A percentile compares a stretch with the other conserved stretches of the same genome.
Conservation (phyloP, 2,113 vertebrate genomes). For the Podocnemis expansa region DNA sequence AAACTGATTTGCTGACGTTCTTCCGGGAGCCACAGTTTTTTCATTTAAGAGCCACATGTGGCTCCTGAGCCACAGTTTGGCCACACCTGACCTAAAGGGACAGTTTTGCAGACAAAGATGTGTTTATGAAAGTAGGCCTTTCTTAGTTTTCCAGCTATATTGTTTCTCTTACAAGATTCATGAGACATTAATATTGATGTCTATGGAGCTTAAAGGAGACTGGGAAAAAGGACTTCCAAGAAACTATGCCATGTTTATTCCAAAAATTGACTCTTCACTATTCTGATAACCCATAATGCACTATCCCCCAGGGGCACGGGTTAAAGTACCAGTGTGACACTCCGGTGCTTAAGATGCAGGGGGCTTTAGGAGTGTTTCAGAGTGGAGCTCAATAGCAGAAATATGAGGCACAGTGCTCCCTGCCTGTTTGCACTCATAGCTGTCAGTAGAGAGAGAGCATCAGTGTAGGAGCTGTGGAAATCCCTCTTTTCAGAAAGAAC, state of each 20-base stretch:
- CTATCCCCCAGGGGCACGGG: neutral
- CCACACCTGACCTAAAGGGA: too few relatives aligned
- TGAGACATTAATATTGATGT: neutral
- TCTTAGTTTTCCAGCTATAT: neutral
- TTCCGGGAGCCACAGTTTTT: too few relatives aligned
- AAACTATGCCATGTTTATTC: neutral
- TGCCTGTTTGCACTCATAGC: neutral
- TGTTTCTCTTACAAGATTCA: neutral
- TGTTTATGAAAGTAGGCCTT: neutral
- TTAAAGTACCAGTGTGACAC: neutral
- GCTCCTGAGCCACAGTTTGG: too few relatives aligned
- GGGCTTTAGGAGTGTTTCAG: neutral
- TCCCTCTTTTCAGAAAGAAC: neutral
- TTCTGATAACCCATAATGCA: neutral
- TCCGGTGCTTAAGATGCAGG: neutral
- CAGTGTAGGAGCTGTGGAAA: neutral
- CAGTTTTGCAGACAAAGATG: neutral
- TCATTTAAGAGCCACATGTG: too few relatives aligned
- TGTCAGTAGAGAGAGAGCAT: neutral
- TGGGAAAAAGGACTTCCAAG: neutral
- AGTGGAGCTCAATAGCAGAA: neutral
- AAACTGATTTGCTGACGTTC: too few relatives aligned
- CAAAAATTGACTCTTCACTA: neutral
- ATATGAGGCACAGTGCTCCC: rapidly evolving
- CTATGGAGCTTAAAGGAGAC: neutral